Evolutionary conservation across 1,140 invertebrate species (phyloP), one percentile per base, ranked within the genome.

Genomic region (Eriosoma lanigerum): DNA sequence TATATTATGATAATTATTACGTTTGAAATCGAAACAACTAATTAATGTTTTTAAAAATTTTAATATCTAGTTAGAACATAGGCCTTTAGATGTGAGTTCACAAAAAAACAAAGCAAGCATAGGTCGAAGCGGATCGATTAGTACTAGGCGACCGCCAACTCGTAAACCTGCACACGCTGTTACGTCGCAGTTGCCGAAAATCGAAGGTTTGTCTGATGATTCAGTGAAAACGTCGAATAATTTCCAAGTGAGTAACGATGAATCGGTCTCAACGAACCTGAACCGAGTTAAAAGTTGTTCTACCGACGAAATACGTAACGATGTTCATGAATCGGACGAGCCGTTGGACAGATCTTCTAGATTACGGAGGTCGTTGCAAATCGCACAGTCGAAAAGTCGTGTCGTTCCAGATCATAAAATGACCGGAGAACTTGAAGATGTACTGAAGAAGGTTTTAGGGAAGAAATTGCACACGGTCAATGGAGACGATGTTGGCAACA

Each of bases 31-130:
- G n/a, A n/a, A n/a, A n/a, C n/a, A n/a, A 38, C 3, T 38, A 38
- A 38, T 38, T 38, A 38, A 4, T 38, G 8, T 38, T 38, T 38
- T 8, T 38, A 12, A 38, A n/a, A n/a, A n/a, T n/a, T n/a, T n/a
- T n/a, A n/a, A 13, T 83, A 83, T 64, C 86, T 86, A 70, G 88
- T 83, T 89, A 73, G 82, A 87, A 24, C 83, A 88, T 46, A 88
- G 88, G 82, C 88, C 87, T 81, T 29, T 89, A 82, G 88, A 88
- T 81, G 82, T 87, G 29, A 86, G 85, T 48, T 86, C 87, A 60
- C 85, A 88, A 83, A 87, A 88, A 84, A 86, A 86, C 72, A 87
- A 86, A 84, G 87, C 86, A 26, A 87, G 84, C 81, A 85, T 88
- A 64, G 87, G 86, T 76, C 83, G 88, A 80, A 87, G 86, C 82